Evolutionary conservation across 1,140 invertebrate species (phyloP).

Genomic region (Ephestia elutella): DNA sequence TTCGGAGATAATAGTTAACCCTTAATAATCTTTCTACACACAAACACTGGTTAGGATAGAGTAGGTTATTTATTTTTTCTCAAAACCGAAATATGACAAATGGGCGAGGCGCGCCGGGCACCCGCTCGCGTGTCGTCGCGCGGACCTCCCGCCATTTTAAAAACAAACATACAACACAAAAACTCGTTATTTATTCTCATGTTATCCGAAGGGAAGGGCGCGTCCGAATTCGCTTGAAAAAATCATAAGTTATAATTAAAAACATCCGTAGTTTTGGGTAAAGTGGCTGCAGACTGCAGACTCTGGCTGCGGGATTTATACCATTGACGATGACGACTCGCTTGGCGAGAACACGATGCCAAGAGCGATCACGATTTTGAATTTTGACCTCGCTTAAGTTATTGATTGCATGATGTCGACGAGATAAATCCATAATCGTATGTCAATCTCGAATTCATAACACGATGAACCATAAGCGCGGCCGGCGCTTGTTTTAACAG

Average conservation of each 20-base stretch:
- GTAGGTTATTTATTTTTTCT: constrained; percentile 69
- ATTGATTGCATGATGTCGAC: constrained; percentile 29
- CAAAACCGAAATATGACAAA: constrained; percentile 71
- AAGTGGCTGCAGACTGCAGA: background rate
- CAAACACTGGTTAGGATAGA: constrained; percentile 64
- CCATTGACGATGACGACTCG: constrained; percentile 5
- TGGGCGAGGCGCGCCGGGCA: constrained; percentile 59
- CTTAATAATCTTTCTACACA: constrained; percentile 63
- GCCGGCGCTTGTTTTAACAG: constrained; percentile 66
- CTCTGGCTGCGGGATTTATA: background rate
- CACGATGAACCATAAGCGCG: constrained; percentile 34
- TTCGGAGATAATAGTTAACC: constrained; percentile 60
- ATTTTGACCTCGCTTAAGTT: constrained; percentile 13
- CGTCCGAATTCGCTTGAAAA: constrained; percentile 69
- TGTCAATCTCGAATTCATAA: constrained; percentile 39
- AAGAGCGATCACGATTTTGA: background rate
- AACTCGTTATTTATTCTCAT: constrained; percentile 72
- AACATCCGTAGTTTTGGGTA: constrained; percentile 40
- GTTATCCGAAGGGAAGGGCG: constrained; percentile 67
- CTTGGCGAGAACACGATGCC: too few relatives aligned
- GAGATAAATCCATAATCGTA: constrained; percentile 45
- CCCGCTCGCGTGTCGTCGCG: constrained; percentile 71
- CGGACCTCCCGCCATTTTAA: constrained; percentile 73
- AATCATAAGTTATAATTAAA: constrained; percentile 73
- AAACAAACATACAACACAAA: constrained; percentile 72